Percentiles rank a stretch among this genome's conserved stretches.
Conservation (phyloP, 53 echinoderm and acorn worm species). For the Mesocentrotus franciscanus region DNA sequence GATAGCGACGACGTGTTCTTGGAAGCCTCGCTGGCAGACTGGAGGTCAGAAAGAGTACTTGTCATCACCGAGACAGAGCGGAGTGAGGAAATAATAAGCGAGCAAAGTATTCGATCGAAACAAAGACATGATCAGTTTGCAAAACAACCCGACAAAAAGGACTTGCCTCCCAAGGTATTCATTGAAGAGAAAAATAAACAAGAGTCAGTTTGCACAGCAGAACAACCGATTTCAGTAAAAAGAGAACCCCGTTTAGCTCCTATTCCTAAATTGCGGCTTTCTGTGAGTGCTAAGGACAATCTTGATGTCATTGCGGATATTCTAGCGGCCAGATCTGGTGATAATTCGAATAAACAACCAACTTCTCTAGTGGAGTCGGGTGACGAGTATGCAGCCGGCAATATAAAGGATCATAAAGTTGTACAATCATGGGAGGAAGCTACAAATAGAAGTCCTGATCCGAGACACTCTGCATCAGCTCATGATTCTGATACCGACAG, state of each 20-base stretch:
- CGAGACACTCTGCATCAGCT: slow-evolving; percentile 17
- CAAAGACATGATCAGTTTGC: slow-evolving; percentile 54
- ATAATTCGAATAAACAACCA: slow-evolving; percentile 58
- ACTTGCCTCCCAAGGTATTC: slow-evolving; percentile 52
- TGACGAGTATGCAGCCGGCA: slow-evolving; percentile 32
- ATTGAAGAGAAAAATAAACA: slow-evolving; percentile 64
- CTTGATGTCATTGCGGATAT: slow-evolving; percentile 63
- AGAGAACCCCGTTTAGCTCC: slow-evolving; percentile 48
- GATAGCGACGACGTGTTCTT: slow-evolving; percentile 56
- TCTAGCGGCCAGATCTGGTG: slow-evolving; percentile 51
- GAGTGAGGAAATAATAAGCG: slow-evolving; percentile 40
- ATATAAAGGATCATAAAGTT: slow-evolving; percentile 28
- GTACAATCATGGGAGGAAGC: not conserved
- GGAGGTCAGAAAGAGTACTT: slow-evolving; percentile 15
- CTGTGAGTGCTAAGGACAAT: slow-evolving; percentile 61
- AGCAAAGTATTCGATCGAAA: slow-evolving; percentile 49
- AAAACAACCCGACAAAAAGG: slow-evolving; percentile 38
- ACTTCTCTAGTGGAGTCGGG: slow-evolving; percentile 24
- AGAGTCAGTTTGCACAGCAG: slow-evolving; percentile 57
- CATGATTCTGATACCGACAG: slow-evolving; percentile 63
- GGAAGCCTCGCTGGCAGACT: slow-evolving; percentile 40
- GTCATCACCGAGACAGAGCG: slow-evolving; percentile 40
- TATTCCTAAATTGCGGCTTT: slow-evolving; percentile 61
- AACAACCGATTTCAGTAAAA: slow-evolving; percentile 35
- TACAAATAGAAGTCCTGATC: slow-evolving; percentile 1